phyloP scores from a whole-genome alignment of 2,113 vertebrate species.

The Leptobrachium leishanense region DNA sequence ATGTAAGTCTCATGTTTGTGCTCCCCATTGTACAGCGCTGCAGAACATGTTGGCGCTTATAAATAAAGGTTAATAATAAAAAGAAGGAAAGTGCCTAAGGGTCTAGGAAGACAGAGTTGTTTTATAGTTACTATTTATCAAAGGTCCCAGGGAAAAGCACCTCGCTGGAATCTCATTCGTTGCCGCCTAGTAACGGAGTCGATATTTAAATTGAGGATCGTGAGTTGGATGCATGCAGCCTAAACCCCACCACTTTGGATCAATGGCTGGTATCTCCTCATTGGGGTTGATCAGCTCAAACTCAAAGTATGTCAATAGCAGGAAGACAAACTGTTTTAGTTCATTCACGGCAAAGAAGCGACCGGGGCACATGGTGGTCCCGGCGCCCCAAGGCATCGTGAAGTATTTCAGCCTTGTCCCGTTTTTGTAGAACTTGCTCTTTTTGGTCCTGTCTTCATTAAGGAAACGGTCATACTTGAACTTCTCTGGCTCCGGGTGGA shows the following conservation, averaged over 20 bases:
- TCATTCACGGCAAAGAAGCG: conserved; percentile 84
- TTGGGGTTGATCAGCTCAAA: conserved; percentile 75
- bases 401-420: conserved; percentile 82
- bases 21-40: too few species aligned
- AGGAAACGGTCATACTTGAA: conserved; percentile 86
- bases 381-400: conserved; percentile 90
- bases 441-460: conserved; percentile 72
- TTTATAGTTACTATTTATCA: too few species aligned
- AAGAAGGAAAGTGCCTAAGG: background rate
- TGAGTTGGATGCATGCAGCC: conserved; percentile 76
- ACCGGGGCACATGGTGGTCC: conserved; percentile 82
- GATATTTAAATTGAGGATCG: conserved; percentile 78
- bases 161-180: too few species aligned
- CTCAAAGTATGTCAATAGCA: conserved; percentile 84
- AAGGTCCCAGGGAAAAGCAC: too few species aligned
- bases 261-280: conserved; percentile 68
- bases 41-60: too few species aligned
- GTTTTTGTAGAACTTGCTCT: conserved; percentile 79
- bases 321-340: conserved; percentile 84
- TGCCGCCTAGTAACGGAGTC: conserved; percentile 59
- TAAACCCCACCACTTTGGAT: conserved; percentile 79
- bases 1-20: too few species aligned
- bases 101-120: too few species aligned
- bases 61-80: too few species aligned
- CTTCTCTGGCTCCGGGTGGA: conserved; percentile 75